Percentiles rank a stretch among this genome's conserved stretches.
Conservation (phyloP, 1,140 invertebrate genomes). For the Drosophila sechellia region DNA sequence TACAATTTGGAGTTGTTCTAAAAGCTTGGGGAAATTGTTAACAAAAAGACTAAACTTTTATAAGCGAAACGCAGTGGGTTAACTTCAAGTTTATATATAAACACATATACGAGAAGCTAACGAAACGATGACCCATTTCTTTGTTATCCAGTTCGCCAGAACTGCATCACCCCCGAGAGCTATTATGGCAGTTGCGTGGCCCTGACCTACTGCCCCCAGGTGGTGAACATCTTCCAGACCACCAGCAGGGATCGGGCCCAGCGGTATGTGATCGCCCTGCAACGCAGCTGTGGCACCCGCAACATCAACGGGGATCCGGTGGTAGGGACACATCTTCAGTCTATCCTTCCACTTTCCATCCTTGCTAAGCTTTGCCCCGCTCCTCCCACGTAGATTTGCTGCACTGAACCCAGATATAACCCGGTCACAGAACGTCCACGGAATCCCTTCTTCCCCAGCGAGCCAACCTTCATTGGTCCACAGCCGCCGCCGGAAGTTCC, state of each 20-base stretch:
- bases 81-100: not conserved
- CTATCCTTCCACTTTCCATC: not conserved
- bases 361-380: conserved; percentile 38
- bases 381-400: conserved; percentile 61
- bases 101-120: not conserved
- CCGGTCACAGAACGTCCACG: conserved; percentile 54
- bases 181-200: conserved; percentile 74
- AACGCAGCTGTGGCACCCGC: conserved; percentile 73
- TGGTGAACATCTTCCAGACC: conserved; percentile 60
- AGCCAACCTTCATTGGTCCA: conserved; percentile 33
- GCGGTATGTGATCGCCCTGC: conserved; percentile 67
- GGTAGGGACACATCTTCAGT: conserved; percentile 51
- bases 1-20: too few relatives aligned
- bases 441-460: conserved; percentile 65
- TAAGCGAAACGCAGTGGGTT: too few relatives aligned
- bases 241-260: conserved; percentile 51
- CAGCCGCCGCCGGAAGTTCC: conserved; percentile 6
- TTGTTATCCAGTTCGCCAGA: conserved; percentile 51
- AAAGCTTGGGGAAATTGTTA: not conserved
- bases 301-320: conserved; percentile 73
- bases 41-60: not conserved
- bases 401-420: conserved; percentile 56
- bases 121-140: not conserved
- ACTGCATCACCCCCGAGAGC: conserved; percentile 77
- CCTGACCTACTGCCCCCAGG: conserved; percentile 74